phyloP scores from a whole-genome alignment of 2,888 invertebrate species.

The Latrodectus hesperus region DNA sequence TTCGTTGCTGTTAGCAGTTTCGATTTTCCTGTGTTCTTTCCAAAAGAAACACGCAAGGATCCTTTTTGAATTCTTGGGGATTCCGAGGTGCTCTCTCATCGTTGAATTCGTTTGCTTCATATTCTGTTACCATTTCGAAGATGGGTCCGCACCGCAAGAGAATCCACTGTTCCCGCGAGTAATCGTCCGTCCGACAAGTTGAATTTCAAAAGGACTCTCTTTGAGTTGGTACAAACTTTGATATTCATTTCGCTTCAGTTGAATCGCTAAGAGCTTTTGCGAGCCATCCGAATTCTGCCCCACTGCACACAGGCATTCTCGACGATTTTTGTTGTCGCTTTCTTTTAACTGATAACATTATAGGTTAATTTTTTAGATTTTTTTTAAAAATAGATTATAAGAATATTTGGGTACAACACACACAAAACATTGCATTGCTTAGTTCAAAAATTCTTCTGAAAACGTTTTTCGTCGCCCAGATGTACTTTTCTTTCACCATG shows the following conservation, averaged over 20 bases:
- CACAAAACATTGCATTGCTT: neutral
- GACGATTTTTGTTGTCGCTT: too few species aligned
- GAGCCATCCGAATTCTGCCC: neutral
- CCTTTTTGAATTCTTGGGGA: constrained; percentile 56
- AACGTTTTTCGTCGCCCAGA: constrained; percentile 18
- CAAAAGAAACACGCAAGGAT: constrained; percentile 41
- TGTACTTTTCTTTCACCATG: constrained; percentile 55
- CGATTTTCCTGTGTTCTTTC: constrained; percentile 1
- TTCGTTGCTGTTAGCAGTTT: constrained; percentile 33
- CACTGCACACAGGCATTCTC: too few species aligned
- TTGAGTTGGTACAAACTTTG: neutral
- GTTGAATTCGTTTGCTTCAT: neutral
- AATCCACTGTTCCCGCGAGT: constrained; percentile 44
- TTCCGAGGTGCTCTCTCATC: neutral
- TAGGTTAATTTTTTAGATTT: too few species aligned
- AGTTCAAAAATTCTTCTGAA: neutral
- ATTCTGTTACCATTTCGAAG: constrained; percentile 4
- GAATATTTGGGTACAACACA: neutral
- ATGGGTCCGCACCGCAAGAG: constrained; percentile 46
- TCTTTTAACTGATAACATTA: too few species aligned
- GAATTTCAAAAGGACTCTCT: neutral
- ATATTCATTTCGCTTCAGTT: neutral
- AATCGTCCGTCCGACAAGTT: neutral
- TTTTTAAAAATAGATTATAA: neutral
- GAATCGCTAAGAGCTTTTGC: neutral